These are phyloP conservation scores for Apteryx owenii DNA, from an alignment of 2,113 vertebrate genomes.

Conservation along the genomic window DNA sequence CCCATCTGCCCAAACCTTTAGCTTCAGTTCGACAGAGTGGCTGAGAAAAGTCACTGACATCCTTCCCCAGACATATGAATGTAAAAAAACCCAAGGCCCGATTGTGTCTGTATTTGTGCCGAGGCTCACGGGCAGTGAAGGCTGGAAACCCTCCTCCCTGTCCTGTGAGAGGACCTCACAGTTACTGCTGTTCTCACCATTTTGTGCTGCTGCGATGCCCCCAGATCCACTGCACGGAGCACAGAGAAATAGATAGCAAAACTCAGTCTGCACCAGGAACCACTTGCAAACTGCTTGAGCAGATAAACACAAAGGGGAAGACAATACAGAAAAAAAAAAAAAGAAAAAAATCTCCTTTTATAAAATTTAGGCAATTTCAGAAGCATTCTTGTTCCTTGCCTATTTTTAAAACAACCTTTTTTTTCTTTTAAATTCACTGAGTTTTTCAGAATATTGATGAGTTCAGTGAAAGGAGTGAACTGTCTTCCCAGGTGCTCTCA, in stretches of 20 bases:
- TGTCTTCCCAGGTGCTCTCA: not conserved
- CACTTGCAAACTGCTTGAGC: accelerated
- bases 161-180: not conserved
- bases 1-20: constrained; percentile 48
- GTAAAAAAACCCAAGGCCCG: not conserved
- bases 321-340: not conserved
- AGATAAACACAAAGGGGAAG: not conserved
- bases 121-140: not conserved
- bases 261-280: not conserved
- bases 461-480: not conserved
- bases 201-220: not conserved
- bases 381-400: not conserved
- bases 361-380: not conserved
- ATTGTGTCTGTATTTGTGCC: constrained; percentile 32
- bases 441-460: not conserved
- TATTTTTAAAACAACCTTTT: not conserved
- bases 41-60: constrained; percentile 42
- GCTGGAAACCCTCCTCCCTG: constrained; percentile 14
- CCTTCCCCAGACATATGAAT: constrained; percentile 31
- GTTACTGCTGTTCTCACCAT: not conserved
- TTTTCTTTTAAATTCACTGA: not conserved
- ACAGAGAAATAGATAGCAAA: not conserved
- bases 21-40: constrained; percentile 18
- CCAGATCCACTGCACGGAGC: not conserved
- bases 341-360: not conserved